Percentiles rank a stretch among this genome's conserved stretches.
These are phyloP conservation scores for Osmerus mordax DNA, from an alignment of 2,113 vertebrate genomes.

Conservation along the genomic window DNA sequence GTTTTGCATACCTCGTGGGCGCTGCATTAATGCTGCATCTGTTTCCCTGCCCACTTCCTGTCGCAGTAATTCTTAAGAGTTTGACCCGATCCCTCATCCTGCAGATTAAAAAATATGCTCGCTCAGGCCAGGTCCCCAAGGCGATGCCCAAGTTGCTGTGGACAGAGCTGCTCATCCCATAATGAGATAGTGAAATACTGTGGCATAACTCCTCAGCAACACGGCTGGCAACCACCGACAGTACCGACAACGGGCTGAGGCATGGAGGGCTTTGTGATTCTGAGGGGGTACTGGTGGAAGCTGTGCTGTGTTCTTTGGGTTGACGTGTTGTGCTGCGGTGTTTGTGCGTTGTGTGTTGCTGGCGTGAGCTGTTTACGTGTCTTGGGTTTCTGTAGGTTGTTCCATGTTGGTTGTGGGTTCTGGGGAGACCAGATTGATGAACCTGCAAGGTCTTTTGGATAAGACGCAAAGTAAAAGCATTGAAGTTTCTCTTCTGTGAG, in stretches of 20 bases:
- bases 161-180: conserved; percentile 18
- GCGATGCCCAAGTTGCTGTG: conserved; percentile 6
- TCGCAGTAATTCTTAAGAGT: conserved; percentile 19
- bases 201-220: conserved; percentile 10
- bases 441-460: background rate
- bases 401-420: background rate
- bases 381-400: background rate
- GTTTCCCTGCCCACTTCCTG: conserved; percentile 26
- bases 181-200: conserved; percentile 28
- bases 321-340: too few species aligned
- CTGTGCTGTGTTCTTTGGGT: too few species aligned
- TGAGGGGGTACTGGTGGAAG: background rate
- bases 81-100: conserved; percentile 1
- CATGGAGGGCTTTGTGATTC: too few species aligned
- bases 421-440: too few species aligned
- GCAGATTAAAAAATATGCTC: conserved; percentile 24
- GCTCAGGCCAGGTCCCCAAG: background rate
- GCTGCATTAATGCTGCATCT: conserved; percentile 11
- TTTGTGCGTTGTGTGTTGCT: background rate
- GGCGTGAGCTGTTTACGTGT: conserved; percentile 28
- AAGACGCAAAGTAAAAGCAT: background rate
- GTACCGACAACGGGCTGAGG: too few species aligned
- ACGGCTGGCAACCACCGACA: background rate
- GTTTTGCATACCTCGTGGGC: conserved; percentile 6
- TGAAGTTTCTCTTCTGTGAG: background rate